A percentile compares a stretch with the other conserved stretches of the same genome.
These are phyloP conservation scores for Aptenodytes patagonicus DNA, from an alignment of 2,113 vertebrate genomes.

Conservation along the genomic window DNA sequence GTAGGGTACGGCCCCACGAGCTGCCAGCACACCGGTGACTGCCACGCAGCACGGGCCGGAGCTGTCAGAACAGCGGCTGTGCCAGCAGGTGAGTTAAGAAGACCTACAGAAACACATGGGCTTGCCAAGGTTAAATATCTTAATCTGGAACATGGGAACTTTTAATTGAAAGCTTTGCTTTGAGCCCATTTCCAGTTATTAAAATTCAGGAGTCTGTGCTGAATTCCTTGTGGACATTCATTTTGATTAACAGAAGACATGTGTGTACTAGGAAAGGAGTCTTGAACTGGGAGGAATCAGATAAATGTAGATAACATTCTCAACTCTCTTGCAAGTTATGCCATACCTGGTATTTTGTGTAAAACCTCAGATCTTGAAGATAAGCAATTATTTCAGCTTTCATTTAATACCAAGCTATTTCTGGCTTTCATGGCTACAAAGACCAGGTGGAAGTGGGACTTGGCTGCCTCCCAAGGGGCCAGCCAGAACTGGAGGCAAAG, in stretches of 20 bases:
- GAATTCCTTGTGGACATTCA: slow-evolving; percentile 61
- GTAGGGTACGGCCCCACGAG: background rate
- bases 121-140: slow-evolving; percentile 62
- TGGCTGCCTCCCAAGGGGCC: slow-evolving; percentile 17
- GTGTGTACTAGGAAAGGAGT: slow-evolving; percentile 1
- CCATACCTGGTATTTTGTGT: background rate
- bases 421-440: background rate
- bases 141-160: slow-evolving; percentile 43
- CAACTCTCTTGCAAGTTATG: slow-evolving; percentile 7
- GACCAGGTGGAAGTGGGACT: background rate
- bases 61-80: background rate
- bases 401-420: slow-evolving; percentile 34
- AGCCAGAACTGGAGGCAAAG: background rate
- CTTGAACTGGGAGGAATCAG: slow-evolving; percentile 28
- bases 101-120: slow-evolving; percentile 4
- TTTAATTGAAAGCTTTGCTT: slow-evolving; percentile 64
- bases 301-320: slow-evolving; percentile 48
- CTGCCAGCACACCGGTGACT: background rate
- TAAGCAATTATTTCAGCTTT: slow-evolving; percentile 22
- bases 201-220: slow-evolving; percentile 57
- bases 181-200: slow-evolving; percentile 49
- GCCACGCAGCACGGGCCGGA: background rate
- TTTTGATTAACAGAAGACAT: slow-evolving; percentile 63
- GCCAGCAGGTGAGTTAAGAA: slow-evolving; percentile 15
- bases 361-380: slow-evolving; percentile 35